Evolutionary conservation across 2,113 vertebrate species (phyloP).

Genomic region (Hypocryptadius cinnamomeus): DNA sequence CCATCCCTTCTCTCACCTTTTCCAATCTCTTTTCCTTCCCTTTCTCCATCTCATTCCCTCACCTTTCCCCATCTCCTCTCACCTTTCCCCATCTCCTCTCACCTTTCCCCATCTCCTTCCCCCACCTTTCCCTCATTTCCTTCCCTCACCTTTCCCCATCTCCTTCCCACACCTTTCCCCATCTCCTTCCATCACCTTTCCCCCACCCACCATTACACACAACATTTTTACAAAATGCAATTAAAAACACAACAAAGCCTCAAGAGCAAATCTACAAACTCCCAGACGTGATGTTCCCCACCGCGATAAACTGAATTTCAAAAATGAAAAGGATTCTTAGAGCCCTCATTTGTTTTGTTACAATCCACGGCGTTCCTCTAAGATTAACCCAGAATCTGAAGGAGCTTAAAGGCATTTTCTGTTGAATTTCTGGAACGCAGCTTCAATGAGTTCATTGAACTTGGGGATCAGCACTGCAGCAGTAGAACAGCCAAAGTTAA

Average conservation of each 20-base stretch:
- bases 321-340: background rate
- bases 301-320: background rate
- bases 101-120: too few species aligned
- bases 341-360: background rate
- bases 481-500: background rate
- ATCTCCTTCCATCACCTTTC: background rate
- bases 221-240: background rate
- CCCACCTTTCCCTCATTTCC: background rate
- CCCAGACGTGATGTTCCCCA: background rate
- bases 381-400: background rate
- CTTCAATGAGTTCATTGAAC: slow-evolving; percentile 31
- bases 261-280: background rate
- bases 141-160: background rate
- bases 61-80: background rate
- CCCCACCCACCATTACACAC: background rate
- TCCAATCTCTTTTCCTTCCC: too few species aligned
- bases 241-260: background rate
- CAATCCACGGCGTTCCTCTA: background rate
- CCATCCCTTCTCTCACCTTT: fast-evolving
- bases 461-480: background rate
- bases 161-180: background rate
- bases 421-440: background rate
- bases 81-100: too few species aligned
- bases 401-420: background rate
- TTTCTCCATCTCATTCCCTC: background rate